Evolutionary conservation across 2,797 vertebrate genomes (phyloP), one percentile per base, ranked within the genome.

Genomic region (Cossypha heuglini): DNA sequence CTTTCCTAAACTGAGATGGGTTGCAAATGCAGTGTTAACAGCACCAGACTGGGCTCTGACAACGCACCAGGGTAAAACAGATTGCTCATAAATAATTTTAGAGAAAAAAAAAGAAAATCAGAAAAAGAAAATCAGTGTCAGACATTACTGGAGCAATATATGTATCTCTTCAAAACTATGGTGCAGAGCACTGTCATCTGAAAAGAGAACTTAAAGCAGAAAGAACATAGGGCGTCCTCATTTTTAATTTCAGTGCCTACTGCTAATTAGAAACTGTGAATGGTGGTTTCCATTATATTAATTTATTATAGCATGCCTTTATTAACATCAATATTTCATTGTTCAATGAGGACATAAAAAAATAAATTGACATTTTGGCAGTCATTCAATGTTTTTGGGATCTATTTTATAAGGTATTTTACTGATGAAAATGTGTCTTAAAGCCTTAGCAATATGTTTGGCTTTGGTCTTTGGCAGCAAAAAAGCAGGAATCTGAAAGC

Each of bases 391-490:
- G 59, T 93, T 97, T 97, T 93, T 13, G 97, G 95, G 95, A 97
- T 97, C 97, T 97, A 96, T 97, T 98, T 98, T 97, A 96, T 98
- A 97, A 97, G 97, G 96, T 91, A 97, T 97, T 98, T 98, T 97
- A 97, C 97, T 96, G 98, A 98, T 96, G 97, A 97, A 97, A 98
- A 98, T 97, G 96, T 94, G 90, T 97, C 97, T 97, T 97, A 97
- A 97, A 97, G 93, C 95, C 86, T 91, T 95, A 97, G 96, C 96
- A 97, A 98, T 97, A 95, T 95, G 92, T 94, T 98, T 98, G 97
- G 97, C 97, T 97, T 97, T 97, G 81, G 91, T 93, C 55, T 97
- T 96, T 97, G 97, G 97, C 97, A 98, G 95, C 73, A 93, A 93
- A 78, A 81, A 97, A 87, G 76, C 92, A 96, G 88, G 94, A 96